Percentiles rank a stretch among this genome's conserved stretches.
phyloP scores from a whole-genome alignment of 2,113 vertebrate genomes.

The Tragelaphus imberbis region DNA sequence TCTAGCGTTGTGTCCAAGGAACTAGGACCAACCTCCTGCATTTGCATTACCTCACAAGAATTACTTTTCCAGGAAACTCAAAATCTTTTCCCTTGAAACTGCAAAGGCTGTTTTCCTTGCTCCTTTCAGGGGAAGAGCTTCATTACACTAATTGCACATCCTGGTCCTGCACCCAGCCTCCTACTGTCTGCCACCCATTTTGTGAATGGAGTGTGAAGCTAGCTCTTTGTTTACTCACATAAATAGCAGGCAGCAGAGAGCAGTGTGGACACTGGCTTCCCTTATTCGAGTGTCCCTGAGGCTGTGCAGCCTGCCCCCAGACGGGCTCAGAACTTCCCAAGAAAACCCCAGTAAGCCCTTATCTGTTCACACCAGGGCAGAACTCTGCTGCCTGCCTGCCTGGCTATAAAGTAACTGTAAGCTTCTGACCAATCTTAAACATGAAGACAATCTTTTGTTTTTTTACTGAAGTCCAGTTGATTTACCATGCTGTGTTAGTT shows the following conservation, averaged over 20 bases:
- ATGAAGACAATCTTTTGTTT: neutral
- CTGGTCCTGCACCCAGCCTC: neutral
- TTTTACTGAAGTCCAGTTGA: neutral
- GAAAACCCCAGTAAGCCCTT: neutral
- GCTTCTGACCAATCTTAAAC: neutral
- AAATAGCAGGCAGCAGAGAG: slow-evolving; percentile 13
- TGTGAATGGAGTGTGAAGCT: slow-evolving; percentile 59
- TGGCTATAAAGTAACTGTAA: neutral
- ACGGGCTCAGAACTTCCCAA: slow-evolving; percentile 29
- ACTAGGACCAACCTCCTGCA: neutral
- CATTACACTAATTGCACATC: neutral
- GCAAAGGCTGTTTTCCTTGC: neutral
- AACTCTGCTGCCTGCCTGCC: neutral
- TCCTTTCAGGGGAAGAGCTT: neutral
- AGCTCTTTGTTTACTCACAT: slow-evolving; percentile 24
- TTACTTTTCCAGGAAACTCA: neutral
- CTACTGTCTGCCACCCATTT: neutral
- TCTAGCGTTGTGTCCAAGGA: neutral
- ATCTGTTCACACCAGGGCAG: neutral
- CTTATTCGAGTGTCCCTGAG: neutral
- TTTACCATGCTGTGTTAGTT: neutral
- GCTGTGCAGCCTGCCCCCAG: neutral
- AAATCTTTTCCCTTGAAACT: neutral
- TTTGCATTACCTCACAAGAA: neutral
- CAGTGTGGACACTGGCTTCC: neutral